Percentiles rank a stretch among this genome's conserved stretches.
Conservation (phyloP, 35 echinoderm and acorn worm species). For the Acanthaster planci region DNA sequence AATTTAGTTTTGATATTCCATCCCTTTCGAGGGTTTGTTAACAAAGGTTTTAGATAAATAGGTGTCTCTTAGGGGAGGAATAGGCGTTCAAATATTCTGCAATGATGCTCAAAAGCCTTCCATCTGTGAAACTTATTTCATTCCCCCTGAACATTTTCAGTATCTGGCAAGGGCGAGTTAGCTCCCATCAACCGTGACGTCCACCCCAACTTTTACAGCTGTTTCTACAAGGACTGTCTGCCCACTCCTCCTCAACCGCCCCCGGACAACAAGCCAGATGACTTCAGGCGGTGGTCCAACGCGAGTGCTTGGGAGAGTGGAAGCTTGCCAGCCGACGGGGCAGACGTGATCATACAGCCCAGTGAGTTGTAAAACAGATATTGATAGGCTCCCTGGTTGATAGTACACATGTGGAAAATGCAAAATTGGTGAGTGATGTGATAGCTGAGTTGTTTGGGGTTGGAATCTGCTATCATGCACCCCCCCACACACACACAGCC, state of each 20-base stretch:
- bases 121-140: neutral
- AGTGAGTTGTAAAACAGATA: conserved; percentile 43
- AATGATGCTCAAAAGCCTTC: neutral
- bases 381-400: too few species aligned
- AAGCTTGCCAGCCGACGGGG: conserved; percentile 49
- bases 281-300: conserved; percentile 54
- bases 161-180: conserved; percentile 59
- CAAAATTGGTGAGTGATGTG: too few species aligned
- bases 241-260: conserved; percentile 45
- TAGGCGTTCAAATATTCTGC: neutral
- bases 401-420: too few species aligned
- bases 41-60: neutral
- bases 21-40: too few species aligned
- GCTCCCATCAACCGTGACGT: neutral
- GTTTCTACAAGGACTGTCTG: conserved; percentile 63
- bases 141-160: neutral
- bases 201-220: conserved; percentile 52
- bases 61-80: neutral
- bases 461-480: too few species aligned
- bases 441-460: too few species aligned
- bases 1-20: too few species aligned
- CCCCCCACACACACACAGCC: too few species aligned
- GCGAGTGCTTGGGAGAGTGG: conserved; percentile 40
- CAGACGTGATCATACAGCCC: conserved; percentile 63
- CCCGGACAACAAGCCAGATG: conserved; percentile 33